Evolutionary conservation across 53 echinoderm and acorn worm genomes (phyloP).

Genomic region (Echinometra lucunter): DNA sequence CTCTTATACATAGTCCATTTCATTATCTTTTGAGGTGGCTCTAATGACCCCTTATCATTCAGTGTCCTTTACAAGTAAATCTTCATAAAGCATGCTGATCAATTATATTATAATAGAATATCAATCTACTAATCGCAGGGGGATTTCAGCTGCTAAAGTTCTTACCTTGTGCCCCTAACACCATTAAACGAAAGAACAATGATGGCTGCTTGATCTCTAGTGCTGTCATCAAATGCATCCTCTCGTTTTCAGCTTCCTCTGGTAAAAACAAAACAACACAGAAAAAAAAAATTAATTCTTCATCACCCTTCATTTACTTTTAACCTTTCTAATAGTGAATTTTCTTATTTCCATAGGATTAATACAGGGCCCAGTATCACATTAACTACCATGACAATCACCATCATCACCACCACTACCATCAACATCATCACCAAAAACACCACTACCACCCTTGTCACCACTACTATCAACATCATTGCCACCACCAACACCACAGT

Average conservation of each 20-base stretch:
- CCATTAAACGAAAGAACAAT: constrained; percentile 77
- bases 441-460: not conserved
- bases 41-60: too few species aligned
- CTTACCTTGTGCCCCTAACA: constrained; percentile 88
- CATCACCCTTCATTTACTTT: too few species aligned
- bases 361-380: not conserved
- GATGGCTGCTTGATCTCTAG: constrained; percentile 86
- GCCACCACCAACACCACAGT: too few species aligned
- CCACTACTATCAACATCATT: not conserved
- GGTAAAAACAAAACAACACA: not conserved
- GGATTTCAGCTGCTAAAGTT: not conserved
- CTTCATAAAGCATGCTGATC: too few species aligned
- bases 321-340: too few species aligned
- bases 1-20: too few species aligned
- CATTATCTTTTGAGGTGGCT: too few species aligned
- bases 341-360: constrained; percentile 7
- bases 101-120: too few species aligned
- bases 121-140: not conserved
- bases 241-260: constrained; percentile 99
- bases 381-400: not conserved
- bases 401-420: not conserved
- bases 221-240: constrained; percentile 98
- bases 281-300: too few species aligned
- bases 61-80: too few species aligned
- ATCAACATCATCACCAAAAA: not conserved